These are phyloP conservation scores for Anthopleura sola DNA, from an alignment of 64 coral and sea anemone genomes.

Conservation along the genomic window DNA sequence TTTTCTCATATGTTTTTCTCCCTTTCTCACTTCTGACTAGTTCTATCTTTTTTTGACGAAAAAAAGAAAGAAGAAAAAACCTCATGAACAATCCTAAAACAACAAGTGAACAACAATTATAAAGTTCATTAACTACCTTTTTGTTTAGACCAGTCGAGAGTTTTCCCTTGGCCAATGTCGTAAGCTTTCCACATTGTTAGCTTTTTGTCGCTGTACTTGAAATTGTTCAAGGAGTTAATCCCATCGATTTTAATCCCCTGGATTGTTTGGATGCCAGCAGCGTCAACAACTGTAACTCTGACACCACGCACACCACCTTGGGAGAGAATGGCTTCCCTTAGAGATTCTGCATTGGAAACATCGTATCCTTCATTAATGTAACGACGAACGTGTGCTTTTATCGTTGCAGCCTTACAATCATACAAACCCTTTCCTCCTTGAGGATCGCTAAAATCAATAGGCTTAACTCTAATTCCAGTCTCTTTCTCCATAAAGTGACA, in stretches of 20 bases:
- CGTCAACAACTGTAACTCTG: slow-evolving; percentile 18
- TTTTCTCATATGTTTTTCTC: no score
- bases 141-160: slow-evolving; percentile 18
- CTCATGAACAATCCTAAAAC: no score
- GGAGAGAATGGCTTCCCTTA: slow-evolving; percentile 30
- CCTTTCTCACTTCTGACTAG: no score
- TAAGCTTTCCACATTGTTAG: slow-evolving; percentile 50
- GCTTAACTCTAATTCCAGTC: no score
- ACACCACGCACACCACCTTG: slow-evolving; percentile 32
- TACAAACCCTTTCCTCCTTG: no score
- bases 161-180: slow-evolving; percentile 45
- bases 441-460: no score
- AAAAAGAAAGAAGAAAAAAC: no score
- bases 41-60: no score
- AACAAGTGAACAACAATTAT: no score
- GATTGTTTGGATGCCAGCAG: neutral
- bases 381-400: slow-evolving; percentile 36
- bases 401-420: neutral
- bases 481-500: no score
- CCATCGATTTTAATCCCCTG: slow-evolving; percentile 6
- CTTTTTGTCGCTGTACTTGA: neutral
- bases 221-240: slow-evolving; percentile 45
- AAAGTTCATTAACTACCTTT: neutral
- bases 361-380: slow-evolving; percentile 30
- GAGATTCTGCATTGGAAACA: slow-evolving; percentile 13